A percentile compares a stretch with the other conserved stretches of the same genome.
These are phyloP conservation scores for Liolophura sinensis DNA, from an alignment of 1,140 invertebrate species.

Conservation along the genomic window DNA sequence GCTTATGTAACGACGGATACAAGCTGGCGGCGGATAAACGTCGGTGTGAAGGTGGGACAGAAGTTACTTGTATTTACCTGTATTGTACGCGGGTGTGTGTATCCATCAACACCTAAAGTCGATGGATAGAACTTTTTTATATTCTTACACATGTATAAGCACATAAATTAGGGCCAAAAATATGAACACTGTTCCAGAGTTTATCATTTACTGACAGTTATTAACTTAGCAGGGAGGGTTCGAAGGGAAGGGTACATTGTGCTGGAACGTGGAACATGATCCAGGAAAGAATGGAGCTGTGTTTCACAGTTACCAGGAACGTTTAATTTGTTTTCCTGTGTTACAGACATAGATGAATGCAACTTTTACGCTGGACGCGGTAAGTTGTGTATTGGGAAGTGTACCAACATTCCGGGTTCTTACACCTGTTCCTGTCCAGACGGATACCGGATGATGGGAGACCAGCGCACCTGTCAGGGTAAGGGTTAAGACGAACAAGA, in stretches of 20 bases:
- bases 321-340: conserved; percentile 61
- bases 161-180: too few relatives aligned
- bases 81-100: too few relatives aligned
- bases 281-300: background rate
- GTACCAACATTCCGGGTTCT: conserved; percentile 81
- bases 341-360: conserved; percentile 86
- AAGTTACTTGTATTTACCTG: background rate
- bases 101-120: too few relatives aligned
- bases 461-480: conserved; percentile 49
- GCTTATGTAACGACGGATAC: conserved; percentile 75
- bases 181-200: too few relatives aligned
- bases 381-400: conserved; percentile 54
- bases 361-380: conserved; percentile 61
- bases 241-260: too few relatives aligned
- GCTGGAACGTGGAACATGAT: too few relatives aligned
- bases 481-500: background rate
- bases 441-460: conserved; percentile 68
- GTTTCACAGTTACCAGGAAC: conserved; percentile 50
- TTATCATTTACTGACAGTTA: too few relatives aligned
- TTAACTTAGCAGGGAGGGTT: too few relatives aligned
- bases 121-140: too few relatives aligned
- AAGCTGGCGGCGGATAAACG: conserved; percentile 55
- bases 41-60: conserved; percentile 1
- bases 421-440: conserved; percentile 83
- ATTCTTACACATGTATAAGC: too few relatives aligned